Evolutionary conservation across 2,113 vertebrate species (phyloP), one percentile per base, ranked within the genome.

Genomic region (Corvus moneduloides): DNA sequence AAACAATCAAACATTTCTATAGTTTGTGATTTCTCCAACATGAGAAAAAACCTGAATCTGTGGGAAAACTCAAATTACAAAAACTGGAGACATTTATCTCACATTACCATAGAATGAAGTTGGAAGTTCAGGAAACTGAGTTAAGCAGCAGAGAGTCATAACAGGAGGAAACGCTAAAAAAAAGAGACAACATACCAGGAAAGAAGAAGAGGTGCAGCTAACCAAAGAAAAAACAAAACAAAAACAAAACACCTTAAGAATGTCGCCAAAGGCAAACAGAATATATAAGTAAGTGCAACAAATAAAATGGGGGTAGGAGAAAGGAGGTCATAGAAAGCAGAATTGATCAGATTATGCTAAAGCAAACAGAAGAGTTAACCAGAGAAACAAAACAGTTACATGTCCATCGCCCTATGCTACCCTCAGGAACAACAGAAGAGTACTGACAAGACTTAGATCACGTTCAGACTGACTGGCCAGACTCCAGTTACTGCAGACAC

Each of bases 191-290:
- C 37, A 32, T 55, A 78, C 11, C 59, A 89, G 48, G 75, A 93
- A 91, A 90, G 59, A 91, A 89, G 26, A 81, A 79, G 14, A 43
- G 33, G 8, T 23, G 43, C 18, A 88, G 41, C 59, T 89, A 72
- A 86, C 72, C 85, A 52, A 71, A 84, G 48, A 26, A 54, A 71
- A 84, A 52, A 58, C 16, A 63, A 77, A 51, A 33, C 11, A 30
- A 85, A 82, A 86, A 28, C 20, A 64, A 82, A 86, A 32, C 20
- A 64, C 30, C 32, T 78, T 81, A 80, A 69, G 30, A 91, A 76
- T 4, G 3, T 13, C 0, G 0, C 10, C 51, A 87, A 84, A 43
- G 8, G 33, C 21, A 81, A 89, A 67, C 10, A 43, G 26, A 85
- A 58, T n/a, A 68, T 13, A 6, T 16, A 54, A 44, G 9, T 27